Conservation (phyloP, 1,140 invertebrate genomes). For the Euwallacea fornicatus region DNA sequence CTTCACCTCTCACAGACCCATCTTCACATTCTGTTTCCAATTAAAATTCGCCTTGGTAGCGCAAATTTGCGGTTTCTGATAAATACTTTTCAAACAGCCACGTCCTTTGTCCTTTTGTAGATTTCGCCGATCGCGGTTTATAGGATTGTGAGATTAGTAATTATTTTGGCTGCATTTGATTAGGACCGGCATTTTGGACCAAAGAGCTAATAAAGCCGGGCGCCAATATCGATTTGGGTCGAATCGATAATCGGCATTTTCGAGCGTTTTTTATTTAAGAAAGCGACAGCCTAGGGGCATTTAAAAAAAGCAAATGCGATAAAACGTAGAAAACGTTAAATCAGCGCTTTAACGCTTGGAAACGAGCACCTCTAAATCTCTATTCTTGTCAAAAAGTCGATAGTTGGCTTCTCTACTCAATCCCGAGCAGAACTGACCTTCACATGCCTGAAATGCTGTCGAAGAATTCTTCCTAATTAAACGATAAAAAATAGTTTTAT, state of each 20-base stretch:
- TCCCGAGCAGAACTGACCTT: slow-evolving; percentile 8
- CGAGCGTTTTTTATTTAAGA: no score
- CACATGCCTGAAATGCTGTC: slow-evolving; percentile 22
- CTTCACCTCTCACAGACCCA: no score
- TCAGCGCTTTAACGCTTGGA: no score
- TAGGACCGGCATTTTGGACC: not conserved
- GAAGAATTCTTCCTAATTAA: slow-evolving; percentile 32
- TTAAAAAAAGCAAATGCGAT: no score
- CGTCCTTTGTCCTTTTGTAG: slow-evolving; percentile 17
- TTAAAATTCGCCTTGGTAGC: slow-evolving; percentile 20
- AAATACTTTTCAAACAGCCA: slow-evolving; percentile 21
- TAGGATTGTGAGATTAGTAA: slow-evolving; percentile 25
- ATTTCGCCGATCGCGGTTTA: slow-evolving; percentile 18
- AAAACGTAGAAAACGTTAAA: no score
- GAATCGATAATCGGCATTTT: no score
- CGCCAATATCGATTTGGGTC: not conserved
- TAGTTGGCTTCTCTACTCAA: not conserved
- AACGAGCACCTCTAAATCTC: no score
- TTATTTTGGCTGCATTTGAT: slow-evolving; percentile 18
- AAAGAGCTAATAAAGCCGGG: not conserved
- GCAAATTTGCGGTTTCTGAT: slow-evolving; percentile 32
- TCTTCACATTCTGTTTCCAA: slow-evolving; percentile 3
- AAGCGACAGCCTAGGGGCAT: no score
- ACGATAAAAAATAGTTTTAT: slow-evolving; percentile 22
- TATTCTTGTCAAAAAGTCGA: not conserved